phyloP scores from a whole-genome alignment of 1,140 invertebrate genomes.

The Zaprionus nigranus region DNA sequence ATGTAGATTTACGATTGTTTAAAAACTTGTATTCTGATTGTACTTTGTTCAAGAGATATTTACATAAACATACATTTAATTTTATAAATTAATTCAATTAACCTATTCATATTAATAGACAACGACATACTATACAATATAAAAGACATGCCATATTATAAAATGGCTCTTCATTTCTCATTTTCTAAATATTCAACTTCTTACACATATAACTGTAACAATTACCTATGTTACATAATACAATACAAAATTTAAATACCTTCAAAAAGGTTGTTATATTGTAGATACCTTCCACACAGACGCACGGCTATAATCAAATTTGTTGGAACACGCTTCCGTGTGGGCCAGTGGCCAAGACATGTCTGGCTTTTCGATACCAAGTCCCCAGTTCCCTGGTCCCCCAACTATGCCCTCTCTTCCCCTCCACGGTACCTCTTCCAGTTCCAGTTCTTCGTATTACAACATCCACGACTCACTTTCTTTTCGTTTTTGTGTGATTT shows the following conservation, averaged over 20 bases:
- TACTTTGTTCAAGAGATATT: too few relatives aligned
- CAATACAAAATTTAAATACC: background rate
- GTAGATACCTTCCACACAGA: background rate
- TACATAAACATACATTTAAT: too few relatives aligned
- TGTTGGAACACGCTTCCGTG: constrained; percentile 59
- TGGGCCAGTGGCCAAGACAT: constrained; percentile 47
- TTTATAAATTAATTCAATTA: too few relatives aligned
- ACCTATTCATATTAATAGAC: too few relatives aligned
- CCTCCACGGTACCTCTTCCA: background rate
- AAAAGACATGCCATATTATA: too few relatives aligned
- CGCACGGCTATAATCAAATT: constrained; percentile 53
- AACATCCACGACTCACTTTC: constrained; percentile 39
- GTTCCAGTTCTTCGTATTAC: background rate
- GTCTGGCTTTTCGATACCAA: constrained; percentile 5
- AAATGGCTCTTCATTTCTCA: too few relatives aligned
- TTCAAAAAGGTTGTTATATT: background rate
- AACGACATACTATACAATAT: too few relatives aligned
- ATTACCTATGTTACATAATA: background rate
- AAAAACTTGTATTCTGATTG: too few relatives aligned
- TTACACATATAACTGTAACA: too few relatives aligned
- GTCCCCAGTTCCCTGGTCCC: background rate
- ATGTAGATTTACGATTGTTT: too few relatives aligned
- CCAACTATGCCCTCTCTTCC: background rate
- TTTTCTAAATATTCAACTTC: too few relatives aligned
- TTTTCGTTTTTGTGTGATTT: constrained; percentile 32